Evolutionary conservation across 2,113 vertebrate genomes (phyloP).

Genomic region (Neodontobutis hainanensis): DNA sequence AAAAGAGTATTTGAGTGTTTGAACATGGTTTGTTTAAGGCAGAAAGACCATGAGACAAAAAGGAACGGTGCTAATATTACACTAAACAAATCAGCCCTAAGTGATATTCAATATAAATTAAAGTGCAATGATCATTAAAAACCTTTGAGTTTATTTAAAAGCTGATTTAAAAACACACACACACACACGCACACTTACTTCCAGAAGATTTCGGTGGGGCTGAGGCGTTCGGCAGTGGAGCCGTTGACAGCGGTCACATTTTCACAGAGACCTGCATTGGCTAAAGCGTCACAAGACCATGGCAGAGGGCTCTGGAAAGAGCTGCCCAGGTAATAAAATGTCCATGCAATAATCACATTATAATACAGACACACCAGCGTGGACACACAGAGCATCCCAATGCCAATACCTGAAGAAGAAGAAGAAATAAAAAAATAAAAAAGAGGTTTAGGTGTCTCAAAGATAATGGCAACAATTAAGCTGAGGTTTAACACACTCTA

Average conservation of each 20-base stretch:
- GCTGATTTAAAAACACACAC: too few species aligned
- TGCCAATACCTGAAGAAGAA: slow-evolving; percentile 77
- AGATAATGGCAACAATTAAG: not conserved
- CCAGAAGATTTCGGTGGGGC: slow-evolving; percentile 84
- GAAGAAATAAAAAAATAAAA: not conserved
- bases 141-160: too few species aligned
- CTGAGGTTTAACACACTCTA: too few species aligned
- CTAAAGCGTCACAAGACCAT: slow-evolving; percentile 80
- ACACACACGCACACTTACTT: too few species aligned
- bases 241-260: slow-evolving; percentile 45
- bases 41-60: not conserved
- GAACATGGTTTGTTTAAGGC: not conserved
- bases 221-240: slow-evolving; percentile 49
- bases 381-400: slow-evolving; percentile 85
- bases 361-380: slow-evolving; percentile 84
- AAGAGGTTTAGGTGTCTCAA: not conserved
- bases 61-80: not conserved
- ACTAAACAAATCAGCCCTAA: not conserved
- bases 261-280: slow-evolving; percentile 70
- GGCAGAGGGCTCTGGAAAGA: slow-evolving; percentile 84
- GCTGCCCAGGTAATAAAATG: slow-evolving; percentile 83
- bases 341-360: slow-evolving; percentile 86
- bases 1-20: slow-evolving; percentile 15
- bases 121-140: not conserved
- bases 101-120: not conserved